Evolutionary conservation across 64 coral and sea anemone genomes (phyloP).

Genomic region (Pocillopora verrucosa): DNA sequence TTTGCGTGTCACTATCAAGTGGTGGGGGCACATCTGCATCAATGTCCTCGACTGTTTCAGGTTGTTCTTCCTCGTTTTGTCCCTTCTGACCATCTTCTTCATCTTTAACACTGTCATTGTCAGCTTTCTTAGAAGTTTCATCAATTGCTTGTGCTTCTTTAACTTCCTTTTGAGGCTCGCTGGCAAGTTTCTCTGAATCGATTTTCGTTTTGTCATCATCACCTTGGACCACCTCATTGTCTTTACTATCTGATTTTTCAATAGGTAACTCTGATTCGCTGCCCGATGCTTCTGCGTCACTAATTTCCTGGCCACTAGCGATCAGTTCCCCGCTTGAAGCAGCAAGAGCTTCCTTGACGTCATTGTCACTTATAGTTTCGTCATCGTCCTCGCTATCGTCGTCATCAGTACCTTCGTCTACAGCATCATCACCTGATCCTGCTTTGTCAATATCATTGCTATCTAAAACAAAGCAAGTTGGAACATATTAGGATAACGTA

Average conservation of each 20-base stretch:
- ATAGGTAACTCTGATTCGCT: conserved; percentile 10
- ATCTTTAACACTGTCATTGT: background rate
- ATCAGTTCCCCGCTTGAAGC: conserved; percentile 23
- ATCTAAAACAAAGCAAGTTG: background rate
- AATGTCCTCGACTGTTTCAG: background rate
- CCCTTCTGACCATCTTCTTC: background rate
- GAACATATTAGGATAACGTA: background rate
- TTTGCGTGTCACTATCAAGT: background rate
- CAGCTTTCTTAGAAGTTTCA: background rate
- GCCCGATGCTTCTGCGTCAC: conserved; percentile 21
- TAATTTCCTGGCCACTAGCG: background rate
- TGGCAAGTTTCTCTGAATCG: background rate
- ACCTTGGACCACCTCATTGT: background rate
- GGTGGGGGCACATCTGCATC: background rate
- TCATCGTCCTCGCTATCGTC: conserved; percentile 11
- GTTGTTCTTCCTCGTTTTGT: background rate
- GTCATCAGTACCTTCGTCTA: background rate
- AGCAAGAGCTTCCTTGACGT: conserved; percentile 36
- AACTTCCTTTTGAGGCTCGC: background rate
- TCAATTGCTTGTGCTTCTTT: background rate
- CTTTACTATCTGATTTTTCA: background rate
- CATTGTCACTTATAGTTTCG: conserved; percentile 28
- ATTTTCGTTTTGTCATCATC: background rate
- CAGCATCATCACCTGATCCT: background rate
- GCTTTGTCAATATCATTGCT: conserved; percentile 6